Evolutionary conservation across 2,113 vertebrate genomes (phyloP).

Genomic region (Sander vitreus): DNA sequence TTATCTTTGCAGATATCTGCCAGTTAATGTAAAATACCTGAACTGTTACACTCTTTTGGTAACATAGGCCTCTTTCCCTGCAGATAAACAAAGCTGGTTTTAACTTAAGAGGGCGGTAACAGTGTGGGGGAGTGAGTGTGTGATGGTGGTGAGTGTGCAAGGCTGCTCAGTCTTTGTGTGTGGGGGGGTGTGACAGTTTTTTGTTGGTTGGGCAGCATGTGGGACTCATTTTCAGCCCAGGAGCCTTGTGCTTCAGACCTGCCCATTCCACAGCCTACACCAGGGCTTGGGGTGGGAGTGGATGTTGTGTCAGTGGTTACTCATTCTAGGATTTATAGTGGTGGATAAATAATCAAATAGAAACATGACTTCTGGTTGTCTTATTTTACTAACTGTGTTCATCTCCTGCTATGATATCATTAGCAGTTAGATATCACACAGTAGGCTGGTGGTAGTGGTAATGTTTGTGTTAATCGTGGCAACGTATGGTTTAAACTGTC

Average conservation of each 20-base stretch:
- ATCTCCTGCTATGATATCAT: constrained; percentile 15
- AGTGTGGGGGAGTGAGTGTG: constrained; percentile 37
- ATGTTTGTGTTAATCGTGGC: constrained; percentile 25
- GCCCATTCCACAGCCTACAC: constrained; percentile 48
- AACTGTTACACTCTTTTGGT: neutral
- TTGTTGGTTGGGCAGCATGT: constrained; percentile 25
- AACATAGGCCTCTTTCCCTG: neutral
- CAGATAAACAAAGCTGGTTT: constrained; percentile 38
- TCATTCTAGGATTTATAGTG: constrained; percentile 59
- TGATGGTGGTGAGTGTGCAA: neutral
- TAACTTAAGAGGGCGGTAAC: constrained; percentile 14
- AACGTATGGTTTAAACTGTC: constrained; percentile 27
- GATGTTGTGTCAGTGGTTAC: constrained; percentile 60
- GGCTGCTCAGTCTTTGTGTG: constrained; percentile 46
- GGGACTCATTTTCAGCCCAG: constrained; percentile 62
- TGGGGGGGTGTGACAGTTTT: constrained; percentile 50
- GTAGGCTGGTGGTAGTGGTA: constrained; percentile 6
- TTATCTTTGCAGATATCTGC: neutral
- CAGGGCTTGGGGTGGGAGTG: constrained; percentile 50
- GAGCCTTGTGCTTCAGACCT: constrained; percentile 56
- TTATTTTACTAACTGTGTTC: neutral
- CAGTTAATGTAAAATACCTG: neutral
- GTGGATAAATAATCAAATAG: constrained; percentile 42
- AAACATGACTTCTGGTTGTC: constrained; percentile 30
- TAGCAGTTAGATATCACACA: constrained; percentile 1